phyloP scores from a whole-genome alignment of 2,888 invertebrate genomes.

The Octodonta nipae region DNA sequence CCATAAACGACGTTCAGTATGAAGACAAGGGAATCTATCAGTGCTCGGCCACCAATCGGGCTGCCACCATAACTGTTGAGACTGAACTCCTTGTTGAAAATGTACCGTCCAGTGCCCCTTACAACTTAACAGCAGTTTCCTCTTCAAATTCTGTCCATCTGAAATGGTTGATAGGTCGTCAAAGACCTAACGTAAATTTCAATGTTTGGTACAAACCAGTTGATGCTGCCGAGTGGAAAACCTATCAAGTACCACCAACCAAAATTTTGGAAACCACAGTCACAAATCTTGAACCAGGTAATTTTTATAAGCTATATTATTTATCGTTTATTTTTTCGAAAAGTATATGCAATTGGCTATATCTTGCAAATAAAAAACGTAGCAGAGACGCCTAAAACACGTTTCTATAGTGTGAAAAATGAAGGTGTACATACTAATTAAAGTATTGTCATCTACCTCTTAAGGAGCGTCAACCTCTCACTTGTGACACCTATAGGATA shows the following conservation, averaged over 20 bases:
- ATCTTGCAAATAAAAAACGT: too few species aligned
- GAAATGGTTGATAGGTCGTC: slow-evolving; percentile 72
- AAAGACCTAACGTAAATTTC: slow-evolving; percentile 65
- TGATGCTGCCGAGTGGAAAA: slow-evolving; percentile 69
- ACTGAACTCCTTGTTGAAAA: slow-evolving; percentile 73
- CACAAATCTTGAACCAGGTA: slow-evolving; percentile 56
- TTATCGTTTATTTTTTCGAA: too few species aligned
- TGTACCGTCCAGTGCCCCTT: slow-evolving; percentile 80
- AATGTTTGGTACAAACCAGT: slow-evolving; percentile 74
- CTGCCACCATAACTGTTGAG: slow-evolving; percentile 68
- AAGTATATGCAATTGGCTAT: too few species aligned
- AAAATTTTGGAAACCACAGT: slow-evolving; percentile 67
- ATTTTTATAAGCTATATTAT: too few species aligned
- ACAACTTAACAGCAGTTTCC: slow-evolving; percentile 68
- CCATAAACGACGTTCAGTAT: slow-evolving; percentile 66
- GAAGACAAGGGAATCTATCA: slow-evolving; percentile 78
- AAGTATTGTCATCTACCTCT: too few species aligned
- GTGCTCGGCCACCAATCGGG: slow-evolving; percentile 75
- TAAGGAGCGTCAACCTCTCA: too few species aligned
- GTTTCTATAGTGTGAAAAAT: too few species aligned
- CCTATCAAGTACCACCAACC: slow-evolving; percentile 58
- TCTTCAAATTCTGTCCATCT: slow-evolving; percentile 59
- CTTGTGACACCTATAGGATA: too few species aligned
- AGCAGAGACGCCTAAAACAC: too few species aligned
- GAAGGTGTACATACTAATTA: too few species aligned